Percentiles rank a stretch among this genome's conserved stretches.
These are phyloP conservation scores for Lordiphosa collinella DNA, from an alignment of 1,140 invertebrate species.

Conservation along the genomic window DNA sequence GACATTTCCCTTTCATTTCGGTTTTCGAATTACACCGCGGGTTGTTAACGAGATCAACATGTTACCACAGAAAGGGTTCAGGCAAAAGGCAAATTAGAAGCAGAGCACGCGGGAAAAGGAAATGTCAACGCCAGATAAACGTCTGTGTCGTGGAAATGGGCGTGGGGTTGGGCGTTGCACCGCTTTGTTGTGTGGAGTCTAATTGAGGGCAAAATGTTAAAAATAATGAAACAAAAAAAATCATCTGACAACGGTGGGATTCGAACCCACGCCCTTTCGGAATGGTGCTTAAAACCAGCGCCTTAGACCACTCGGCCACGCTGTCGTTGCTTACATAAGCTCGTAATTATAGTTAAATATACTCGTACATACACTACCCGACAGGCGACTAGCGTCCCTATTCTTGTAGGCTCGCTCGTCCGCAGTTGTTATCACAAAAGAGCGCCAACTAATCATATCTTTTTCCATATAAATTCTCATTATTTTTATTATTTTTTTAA, in stretches of 20 bases:
- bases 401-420: no score
- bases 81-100: conserved; percentile 25
- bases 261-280: conserved; percentile 90
- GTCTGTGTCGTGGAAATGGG: conserved; percentile 32
- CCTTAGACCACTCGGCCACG: conserved; percentile 88
- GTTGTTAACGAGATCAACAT: conserved; percentile 64
- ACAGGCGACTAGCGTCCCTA: no score
- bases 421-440: no score
- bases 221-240: conserved; percentile 15
- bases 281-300: conserved; percentile 90
- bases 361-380: no score
- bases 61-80: conserved; percentile 59
- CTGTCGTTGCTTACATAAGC: no score
- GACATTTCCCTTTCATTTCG: conserved; percentile 53
- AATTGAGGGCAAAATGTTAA: conserved; percentile 45
- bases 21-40: conserved; percentile 37
- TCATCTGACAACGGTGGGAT: conserved; percentile 86
- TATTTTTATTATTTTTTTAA: no score
- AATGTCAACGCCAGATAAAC: conserved; percentile 72
- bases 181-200: conserved; percentile 21
- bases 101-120: conserved; percentile 56
- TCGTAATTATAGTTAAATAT: no score
- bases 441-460: no score
- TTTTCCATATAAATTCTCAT: no score
- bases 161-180: conserved; percentile 9